phyloP scores from a whole-genome alignment of 2,888 invertebrate species.

The Acanthopleura granulata region DNA sequence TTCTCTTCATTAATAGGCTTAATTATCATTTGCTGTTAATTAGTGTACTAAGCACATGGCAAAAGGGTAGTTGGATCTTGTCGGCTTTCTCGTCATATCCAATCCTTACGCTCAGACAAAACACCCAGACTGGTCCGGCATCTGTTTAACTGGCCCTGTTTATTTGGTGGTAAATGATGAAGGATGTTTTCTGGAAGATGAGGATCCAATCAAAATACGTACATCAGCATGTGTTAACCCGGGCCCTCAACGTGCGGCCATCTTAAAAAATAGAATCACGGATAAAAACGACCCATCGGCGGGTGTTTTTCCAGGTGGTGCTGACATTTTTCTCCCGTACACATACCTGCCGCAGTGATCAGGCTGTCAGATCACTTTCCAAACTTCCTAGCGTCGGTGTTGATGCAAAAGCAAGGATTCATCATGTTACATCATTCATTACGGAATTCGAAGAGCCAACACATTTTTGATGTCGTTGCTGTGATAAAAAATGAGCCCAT shows the following conservation, averaged over 20 bases:
- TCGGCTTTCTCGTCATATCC: too few relatives aligned
- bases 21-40: too few relatives aligned
- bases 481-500: too few relatives aligned
- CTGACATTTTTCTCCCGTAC: neutral
- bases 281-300: neutral
- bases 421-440: neutral
- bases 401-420: neutral
- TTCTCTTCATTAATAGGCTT: too few relatives aligned
- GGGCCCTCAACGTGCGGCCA: neutral
- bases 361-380: neutral
- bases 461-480: too few relatives aligned
- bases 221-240: neutral
- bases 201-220: neutral
- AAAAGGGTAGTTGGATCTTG: too few relatives aligned
- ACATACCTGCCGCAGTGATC: neutral
- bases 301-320: neutral
- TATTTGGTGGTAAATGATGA: neutral
- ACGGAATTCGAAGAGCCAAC: too few relatives aligned
- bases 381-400: neutral
- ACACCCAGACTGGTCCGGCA: too few relatives aligned
- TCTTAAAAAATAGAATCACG: neutral
- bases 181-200: neutral
- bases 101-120: too few relatives aligned
- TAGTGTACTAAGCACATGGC: too few relatives aligned
- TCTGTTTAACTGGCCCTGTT: slow-evolving; percentile 1